A percentile compares a stretch with the other conserved stretches of the same genome.
Conservation (phyloP, 53 echinoderm and acorn worm genomes). For the Zoroaster sp. region DNA sequence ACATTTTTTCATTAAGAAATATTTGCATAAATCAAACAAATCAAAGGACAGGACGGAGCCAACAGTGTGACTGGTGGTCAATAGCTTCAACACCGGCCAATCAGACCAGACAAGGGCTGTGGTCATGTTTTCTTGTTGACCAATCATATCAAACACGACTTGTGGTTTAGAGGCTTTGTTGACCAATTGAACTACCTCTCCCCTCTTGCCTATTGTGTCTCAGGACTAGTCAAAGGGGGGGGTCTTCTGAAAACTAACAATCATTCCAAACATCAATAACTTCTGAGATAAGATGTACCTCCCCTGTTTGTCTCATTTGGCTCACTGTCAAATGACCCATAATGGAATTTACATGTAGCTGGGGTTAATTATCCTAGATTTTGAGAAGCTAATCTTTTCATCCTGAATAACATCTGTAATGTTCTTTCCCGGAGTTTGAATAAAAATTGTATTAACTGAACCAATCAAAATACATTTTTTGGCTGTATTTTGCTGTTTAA, state of each 20-base stretch:
- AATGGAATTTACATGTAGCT: not conserved
- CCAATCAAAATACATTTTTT: too few relatives aligned
- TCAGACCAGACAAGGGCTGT: not conserved
- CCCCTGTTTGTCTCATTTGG: not conserved
- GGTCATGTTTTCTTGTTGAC: not conserved
- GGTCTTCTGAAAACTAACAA: slow-evolving; percentile 19
- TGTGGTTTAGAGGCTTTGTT: not conserved
- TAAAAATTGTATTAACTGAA: too few relatives aligned
- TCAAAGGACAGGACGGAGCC: not conserved
- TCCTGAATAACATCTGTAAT: not conserved
- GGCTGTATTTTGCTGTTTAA: too few relatives aligned
- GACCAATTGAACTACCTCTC: slow-evolving; percentile 3
- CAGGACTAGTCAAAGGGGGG: slow-evolving; percentile 15
- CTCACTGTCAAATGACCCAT: not conserved
- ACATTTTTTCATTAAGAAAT: too few relatives aligned
- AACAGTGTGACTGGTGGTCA: not conserved
- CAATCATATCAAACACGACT: slow-evolving; percentile 10
- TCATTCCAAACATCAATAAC: slow-evolving; percentile 9
- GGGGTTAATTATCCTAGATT: too few relatives aligned
- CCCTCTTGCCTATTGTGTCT: not conserved
- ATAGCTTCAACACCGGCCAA: not conserved
- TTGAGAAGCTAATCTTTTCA: too few relatives aligned
- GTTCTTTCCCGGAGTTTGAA: too few relatives aligned
- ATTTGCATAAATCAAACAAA: too few relatives aligned
- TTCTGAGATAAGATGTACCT: not conserved